Percentiles rank a stretch among this genome's conserved stretches.
phyloP scores from a whole-genome alignment of 2,797 vertebrate genomes.

The Molossus molossus region DNA sequence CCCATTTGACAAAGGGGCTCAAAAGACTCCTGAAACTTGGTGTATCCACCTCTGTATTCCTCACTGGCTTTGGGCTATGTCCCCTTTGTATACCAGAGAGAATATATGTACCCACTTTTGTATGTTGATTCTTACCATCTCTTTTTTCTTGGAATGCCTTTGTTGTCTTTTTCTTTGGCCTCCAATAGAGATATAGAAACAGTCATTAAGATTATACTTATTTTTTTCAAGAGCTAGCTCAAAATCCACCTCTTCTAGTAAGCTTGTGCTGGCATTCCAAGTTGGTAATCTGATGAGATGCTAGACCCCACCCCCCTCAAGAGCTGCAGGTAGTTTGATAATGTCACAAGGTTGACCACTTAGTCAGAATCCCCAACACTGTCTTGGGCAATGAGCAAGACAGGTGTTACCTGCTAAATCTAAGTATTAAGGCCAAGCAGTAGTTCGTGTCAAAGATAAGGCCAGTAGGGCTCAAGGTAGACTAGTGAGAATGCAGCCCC shows the following conservation, averaged over 20 bases:
- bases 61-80: not conserved
- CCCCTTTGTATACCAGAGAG: not conserved
- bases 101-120: not conserved
- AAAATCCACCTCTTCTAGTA: conserved; percentile 47
- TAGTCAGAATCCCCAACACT: not conserved
- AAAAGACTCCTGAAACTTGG: not conserved
- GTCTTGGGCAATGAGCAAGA: conserved; percentile 1
- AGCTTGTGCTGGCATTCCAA: conserved; percentile 25
- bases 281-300: conserved; percentile 22
- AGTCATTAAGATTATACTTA: conserved; percentile 64
- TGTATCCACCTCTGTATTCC: not conserved
- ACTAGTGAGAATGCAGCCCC: not conserved
- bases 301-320: not conserved
- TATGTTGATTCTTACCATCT: conserved; percentile 48
- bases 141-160: not conserved
- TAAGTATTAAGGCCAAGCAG: conserved; percentile 1
- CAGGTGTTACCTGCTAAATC: not conserved
- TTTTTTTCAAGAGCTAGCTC: conserved; percentile 48
- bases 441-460: conserved; percentile 2
- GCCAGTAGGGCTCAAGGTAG: not conserved
- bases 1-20: not conserved
- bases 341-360: not conserved
- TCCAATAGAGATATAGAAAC: conserved; percentile 39
- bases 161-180: not conserved
- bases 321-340: not conserved